These are phyloP conservation scores for Drosophila fuyamai DNA, from an alignment of 1,140 invertebrate genomes.

Conservation along the genomic window DNA sequence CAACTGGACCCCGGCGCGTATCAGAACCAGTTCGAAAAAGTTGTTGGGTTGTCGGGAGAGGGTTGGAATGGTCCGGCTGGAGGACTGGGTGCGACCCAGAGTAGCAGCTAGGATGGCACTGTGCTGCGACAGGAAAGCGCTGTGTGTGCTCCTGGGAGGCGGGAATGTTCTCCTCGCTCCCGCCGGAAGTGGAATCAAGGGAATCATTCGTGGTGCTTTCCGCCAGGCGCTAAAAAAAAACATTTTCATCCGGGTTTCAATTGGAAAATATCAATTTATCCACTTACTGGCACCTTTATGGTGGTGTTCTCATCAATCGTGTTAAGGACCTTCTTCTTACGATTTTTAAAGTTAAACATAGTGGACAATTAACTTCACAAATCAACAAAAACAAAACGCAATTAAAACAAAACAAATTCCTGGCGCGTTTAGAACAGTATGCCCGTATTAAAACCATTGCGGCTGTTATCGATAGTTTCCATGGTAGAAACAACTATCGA, in stretches of 20 bases:
- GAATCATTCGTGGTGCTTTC: slow-evolving; percentile 42
- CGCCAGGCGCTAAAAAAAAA: slow-evolving; percentile 31
- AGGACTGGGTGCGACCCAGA: slow-evolving; percentile 73
- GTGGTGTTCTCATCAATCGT: slow-evolving; percentile 75
- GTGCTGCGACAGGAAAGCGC: slow-evolving; percentile 80
- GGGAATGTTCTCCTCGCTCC: slow-evolving; percentile 78
- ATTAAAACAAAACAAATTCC: slow-evolving; percentile 23
- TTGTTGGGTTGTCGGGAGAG: slow-evolving; percentile 75
- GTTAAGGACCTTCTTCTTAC: slow-evolving; percentile 43
- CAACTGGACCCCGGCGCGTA: slow-evolving; percentile 70
- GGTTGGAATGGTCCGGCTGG: slow-evolving; percentile 15
- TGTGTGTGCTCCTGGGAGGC: slow-evolving; percentile 80
- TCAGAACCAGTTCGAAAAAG: slow-evolving; percentile 77
- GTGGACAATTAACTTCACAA: background rate
- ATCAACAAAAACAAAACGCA: background rate
- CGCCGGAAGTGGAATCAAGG: slow-evolving; percentile 19
- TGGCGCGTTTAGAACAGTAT: slow-evolving; percentile 9
- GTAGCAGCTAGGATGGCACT: slow-evolving; percentile 70
- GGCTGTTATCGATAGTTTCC: background rate
- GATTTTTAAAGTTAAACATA: slow-evolving; percentile 62
- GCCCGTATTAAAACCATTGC: background rate
- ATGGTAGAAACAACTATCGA: background rate
- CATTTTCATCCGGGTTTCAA: background rate
- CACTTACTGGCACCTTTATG: slow-evolving; percentile 68
- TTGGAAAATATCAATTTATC: background rate